Percentiles rank a stretch among this genome's conserved stretches.
phyloP scores from a whole-genome alignment of 2,797 vertebrate genomes.

The Heliangelus exortis region DNA sequence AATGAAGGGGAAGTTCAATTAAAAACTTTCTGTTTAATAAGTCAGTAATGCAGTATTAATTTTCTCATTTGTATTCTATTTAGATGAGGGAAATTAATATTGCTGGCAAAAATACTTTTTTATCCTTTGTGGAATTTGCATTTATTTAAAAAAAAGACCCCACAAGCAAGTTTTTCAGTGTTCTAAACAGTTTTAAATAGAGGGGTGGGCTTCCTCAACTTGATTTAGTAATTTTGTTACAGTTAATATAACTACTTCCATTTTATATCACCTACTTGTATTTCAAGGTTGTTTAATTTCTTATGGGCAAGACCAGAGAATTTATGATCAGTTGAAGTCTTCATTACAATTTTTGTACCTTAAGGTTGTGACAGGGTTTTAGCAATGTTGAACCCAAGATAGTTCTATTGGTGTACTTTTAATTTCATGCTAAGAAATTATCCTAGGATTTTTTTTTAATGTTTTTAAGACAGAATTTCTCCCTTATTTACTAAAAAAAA shows the following conservation, averaged over 20 bases:
- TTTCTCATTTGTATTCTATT: slow-evolving; percentile 3
- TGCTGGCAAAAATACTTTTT: not conserved
- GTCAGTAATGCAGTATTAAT: not conserved
- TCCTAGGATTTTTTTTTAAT: not conserved
- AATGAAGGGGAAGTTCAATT: slow-evolving; percentile 15
- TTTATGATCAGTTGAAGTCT: not conserved
- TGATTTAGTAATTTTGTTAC: not conserved
- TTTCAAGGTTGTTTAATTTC: not conserved
- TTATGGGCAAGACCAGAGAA: not conserved
- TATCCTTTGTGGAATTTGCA: not conserved
- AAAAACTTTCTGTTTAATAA: not conserved
- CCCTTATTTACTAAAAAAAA: not conserved
- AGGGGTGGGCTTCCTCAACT: not conserved
- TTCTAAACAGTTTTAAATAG: not conserved
- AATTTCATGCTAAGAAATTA: not conserved
- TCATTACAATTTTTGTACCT: not conserved
- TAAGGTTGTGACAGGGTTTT: not conserved
- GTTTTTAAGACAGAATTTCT: not conserved
- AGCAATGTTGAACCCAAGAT: not conserved
- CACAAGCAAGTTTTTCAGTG: not conserved
- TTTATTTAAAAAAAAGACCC: not conserved
- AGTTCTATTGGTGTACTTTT: not conserved
- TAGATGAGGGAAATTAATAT: not conserved
- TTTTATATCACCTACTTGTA: not conserved
- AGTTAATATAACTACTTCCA: not conserved